These are phyloP conservation scores for Sphinx pinastri DNA, from an alignment of 2,888 invertebrate species.

Conservation along the genomic window DNA sequence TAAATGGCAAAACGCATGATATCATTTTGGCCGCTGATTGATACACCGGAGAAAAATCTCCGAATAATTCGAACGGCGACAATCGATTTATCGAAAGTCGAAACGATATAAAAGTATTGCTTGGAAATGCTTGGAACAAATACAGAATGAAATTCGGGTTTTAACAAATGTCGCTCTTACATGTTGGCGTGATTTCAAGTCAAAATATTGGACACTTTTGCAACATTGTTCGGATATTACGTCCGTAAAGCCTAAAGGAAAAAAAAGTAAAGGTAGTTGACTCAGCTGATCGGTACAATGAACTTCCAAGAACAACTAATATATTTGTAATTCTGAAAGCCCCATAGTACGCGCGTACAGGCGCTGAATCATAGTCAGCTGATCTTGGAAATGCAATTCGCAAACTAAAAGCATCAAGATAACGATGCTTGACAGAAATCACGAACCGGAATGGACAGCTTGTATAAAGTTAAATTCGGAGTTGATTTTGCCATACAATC, in stretches of 20 bases:
- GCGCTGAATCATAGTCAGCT: constrained; percentile 57
- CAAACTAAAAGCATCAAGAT: constrained; percentile 29
- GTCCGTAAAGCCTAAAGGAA: constrained; percentile 52
- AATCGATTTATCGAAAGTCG: constrained; percentile 43
- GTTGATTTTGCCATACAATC: constrained; percentile 34
- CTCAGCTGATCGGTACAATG: constrained; percentile 77
- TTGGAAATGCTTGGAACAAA: constrained; percentile 33
- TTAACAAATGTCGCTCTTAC: constrained; percentile 43
- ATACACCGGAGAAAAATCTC: constrained; percentile 48
- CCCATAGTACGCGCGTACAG: constrained; percentile 45
- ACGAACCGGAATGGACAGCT: constrained; percentile 29
- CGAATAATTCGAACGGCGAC: constrained; percentile 41
- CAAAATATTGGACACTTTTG: constrained; percentile 59
- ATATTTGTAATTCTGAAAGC: constrained; percentile 54
- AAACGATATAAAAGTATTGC: constrained; percentile 40
- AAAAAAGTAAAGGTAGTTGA: constrained; percentile 59
- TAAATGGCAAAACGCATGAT: constrained; percentile 56
- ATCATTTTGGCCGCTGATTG: constrained; percentile 59
- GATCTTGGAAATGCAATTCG: constrained; percentile 33
- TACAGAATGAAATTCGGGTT: constrained; percentile 25
- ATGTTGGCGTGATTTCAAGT: constrained; percentile 51
- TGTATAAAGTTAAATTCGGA: constrained; percentile 38
- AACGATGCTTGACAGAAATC: constrained; percentile 27
- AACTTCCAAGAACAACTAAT: constrained; percentile 67
- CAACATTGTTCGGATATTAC: constrained; percentile 64